phyloP scores from a whole-genome alignment of 1,140 invertebrate genomes.

The Grapholita molesta region DNA sequence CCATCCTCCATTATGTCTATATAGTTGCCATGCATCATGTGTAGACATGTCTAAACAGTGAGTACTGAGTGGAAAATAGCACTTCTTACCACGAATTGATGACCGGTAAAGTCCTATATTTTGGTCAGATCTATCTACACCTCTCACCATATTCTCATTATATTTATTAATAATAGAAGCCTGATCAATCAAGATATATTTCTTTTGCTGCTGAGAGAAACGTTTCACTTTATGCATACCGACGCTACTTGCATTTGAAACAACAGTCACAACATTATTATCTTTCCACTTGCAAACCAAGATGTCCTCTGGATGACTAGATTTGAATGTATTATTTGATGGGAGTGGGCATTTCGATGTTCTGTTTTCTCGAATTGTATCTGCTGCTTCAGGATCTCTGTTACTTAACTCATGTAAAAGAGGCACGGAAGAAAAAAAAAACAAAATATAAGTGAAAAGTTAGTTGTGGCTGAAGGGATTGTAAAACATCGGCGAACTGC shows the following conservation, averaged over 20 bases:
- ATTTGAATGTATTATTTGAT: constrained; percentile 6
- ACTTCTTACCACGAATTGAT: constrained; percentile 35
- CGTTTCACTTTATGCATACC: too few species aligned
- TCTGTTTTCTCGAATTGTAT: constrained; percentile 23
- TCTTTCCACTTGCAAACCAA: constrained; percentile 34
- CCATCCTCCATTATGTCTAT: too few species aligned
- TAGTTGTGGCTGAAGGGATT: background rate
- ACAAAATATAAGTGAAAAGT: constrained; percentile 28
- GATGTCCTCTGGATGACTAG: constrained; percentile 17
- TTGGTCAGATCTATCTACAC: constrained; percentile 33
- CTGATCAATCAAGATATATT: too few species aligned
- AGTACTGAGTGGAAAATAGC: constrained; percentile 32
- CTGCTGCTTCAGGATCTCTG: constrained; percentile 25
- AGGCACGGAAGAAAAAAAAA: constrained; percentile 25
- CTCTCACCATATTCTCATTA: too few species aligned
- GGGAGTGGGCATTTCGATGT: constrained; percentile 20
- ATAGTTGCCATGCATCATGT: too few species aligned
- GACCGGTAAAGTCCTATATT: constrained; percentile 30
- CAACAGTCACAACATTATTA: constrained; percentile 29
- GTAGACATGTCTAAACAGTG: constrained; percentile 26
- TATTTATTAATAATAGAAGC: too few species aligned
- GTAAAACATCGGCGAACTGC: background rate
- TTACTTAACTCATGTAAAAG: constrained; percentile 24
- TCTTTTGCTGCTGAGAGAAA: too few species aligned
- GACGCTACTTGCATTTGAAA: constrained; percentile 8